Conservation (phyloP, 2,113 vertebrate species). For the Theristicus caerulescens region DNA sequence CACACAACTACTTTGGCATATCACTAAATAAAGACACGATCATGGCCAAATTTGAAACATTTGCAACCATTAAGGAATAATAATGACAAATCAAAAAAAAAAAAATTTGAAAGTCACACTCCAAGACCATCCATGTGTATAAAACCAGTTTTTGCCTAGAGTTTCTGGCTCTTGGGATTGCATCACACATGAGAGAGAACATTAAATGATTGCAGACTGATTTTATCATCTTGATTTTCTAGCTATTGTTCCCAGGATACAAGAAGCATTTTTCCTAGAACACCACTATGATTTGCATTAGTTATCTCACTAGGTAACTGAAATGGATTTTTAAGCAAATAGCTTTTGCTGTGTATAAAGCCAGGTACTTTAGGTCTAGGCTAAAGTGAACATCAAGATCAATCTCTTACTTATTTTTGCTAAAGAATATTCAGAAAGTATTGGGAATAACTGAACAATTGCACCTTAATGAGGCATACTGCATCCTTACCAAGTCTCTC, state of each 20-base stretch:
- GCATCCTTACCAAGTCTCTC: background rate
- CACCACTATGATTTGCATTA: background rate
- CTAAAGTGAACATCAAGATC: background rate
- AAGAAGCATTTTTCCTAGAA: background rate
- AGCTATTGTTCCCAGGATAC: background rate
- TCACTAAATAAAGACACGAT: background rate
- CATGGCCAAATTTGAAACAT: background rate
- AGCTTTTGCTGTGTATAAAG: background rate
- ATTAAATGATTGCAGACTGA: background rate
- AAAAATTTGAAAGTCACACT: background rate
- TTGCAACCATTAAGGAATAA: background rate
- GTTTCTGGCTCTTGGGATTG: background rate
- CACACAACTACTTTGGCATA: background rate
- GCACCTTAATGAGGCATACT: background rate
- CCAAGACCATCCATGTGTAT: background rate
- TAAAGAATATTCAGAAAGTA: background rate
- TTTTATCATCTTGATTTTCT: slow-evolving; percentile 21
- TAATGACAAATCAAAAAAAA: background rate
- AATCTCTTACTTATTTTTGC: background rate
- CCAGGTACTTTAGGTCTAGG: background rate
- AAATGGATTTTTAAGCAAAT: slow-evolving; percentile 33
- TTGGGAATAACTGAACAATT: background rate
- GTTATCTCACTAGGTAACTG: background rate
- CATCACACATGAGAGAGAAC: background rate
- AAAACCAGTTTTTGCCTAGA: background rate